phyloP scores from a whole-genome alignment of 2,113 vertebrate genomes.

The Octodon degus region DNA sequence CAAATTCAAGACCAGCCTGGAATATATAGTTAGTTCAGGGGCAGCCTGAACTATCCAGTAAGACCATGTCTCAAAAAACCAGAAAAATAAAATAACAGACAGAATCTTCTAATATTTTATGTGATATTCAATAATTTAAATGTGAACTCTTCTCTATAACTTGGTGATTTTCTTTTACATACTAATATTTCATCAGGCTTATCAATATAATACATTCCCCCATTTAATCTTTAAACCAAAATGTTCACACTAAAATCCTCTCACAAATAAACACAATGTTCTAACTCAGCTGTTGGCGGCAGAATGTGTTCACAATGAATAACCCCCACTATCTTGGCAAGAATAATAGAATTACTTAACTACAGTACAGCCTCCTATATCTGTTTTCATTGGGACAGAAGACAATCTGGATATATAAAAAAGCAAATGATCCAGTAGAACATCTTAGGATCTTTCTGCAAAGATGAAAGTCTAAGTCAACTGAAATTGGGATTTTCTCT shows the following conservation, averaged over 20 bases:
- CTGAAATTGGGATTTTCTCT: slow-evolving; percentile 13
- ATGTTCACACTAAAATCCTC: slow-evolving; percentile 66
- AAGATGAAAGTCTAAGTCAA: slow-evolving; percentile 51
- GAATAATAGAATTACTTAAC: slow-evolving; percentile 71
- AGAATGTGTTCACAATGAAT: slow-evolving; percentile 77
- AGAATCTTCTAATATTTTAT: slow-evolving; percentile 40
- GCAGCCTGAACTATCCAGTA: too few species aligned
- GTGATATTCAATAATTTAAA: slow-evolving; percentile 23
- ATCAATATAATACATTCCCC: slow-evolving; percentile 63
- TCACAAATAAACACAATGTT: slow-evolving; percentile 79
- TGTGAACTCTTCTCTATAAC: slow-evolving; percentile 19
- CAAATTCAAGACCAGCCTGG: too few species aligned
- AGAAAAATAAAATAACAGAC: slow-evolving; percentile 32
- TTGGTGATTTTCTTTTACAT: slow-evolving; percentile 51
- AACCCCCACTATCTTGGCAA: slow-evolving; percentile 70
- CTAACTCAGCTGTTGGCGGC: slow-evolving; percentile 67
- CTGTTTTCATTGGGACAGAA: slow-evolving; percentile 68
- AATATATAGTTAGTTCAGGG: too few species aligned
- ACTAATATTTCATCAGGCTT: slow-evolving; percentile 57
- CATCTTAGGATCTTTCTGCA: slow-evolving; percentile 47
- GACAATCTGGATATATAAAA: slow-evolving; percentile 69
- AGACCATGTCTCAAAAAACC: too few species aligned
- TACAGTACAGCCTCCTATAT: slow-evolving; percentile 52
- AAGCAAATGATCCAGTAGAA: slow-evolving; percentile 61
- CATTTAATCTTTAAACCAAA: slow-evolving; percentile 75